These are phyloP conservation scores for Eudasyphora cyanicolor DNA, from an alignment of 2,888 invertebrate genomes.

Conservation along the genomic window DNA sequence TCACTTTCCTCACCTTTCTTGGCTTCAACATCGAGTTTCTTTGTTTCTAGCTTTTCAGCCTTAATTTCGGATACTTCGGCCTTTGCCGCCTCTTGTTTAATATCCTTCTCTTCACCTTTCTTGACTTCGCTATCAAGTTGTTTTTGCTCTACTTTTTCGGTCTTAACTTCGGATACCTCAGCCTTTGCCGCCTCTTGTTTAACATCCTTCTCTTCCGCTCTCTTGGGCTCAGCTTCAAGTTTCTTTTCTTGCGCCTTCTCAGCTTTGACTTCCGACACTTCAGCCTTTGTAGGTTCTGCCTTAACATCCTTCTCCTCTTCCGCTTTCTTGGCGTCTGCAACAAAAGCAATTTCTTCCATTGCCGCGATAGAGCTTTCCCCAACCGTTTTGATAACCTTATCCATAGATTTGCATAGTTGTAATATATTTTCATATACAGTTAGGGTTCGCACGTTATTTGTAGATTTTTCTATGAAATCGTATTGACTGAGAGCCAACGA, in stretches of 20 bases:
- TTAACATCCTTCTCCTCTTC: not conserved
- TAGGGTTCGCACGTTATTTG: constrained; percentile 33
- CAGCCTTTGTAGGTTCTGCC: constrained; percentile 13
- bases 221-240: not conserved
- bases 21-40: not conserved
- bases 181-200: not conserved
- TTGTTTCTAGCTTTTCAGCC: constrained; percentile 10
- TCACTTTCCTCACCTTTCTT: constrained; percentile 18
- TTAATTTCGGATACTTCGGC: constrained; percentile 18
- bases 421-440: constrained; percentile 42
- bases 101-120: not conserved
- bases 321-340: not conserved
- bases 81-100: constrained; percentile 8
- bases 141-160: constrained; percentile 4
- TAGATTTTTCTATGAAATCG: constrained; percentile 55
- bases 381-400: not conserved
- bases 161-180: constrained; percentile 5
- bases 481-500: constrained; percentile 44
- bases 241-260: constrained; percentile 20
- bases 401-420: constrained; percentile 34
- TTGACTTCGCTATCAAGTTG: not conserved
- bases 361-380: not conserved
- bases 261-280: not conserved
- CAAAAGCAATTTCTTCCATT: not conserved
- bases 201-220: not conserved